Evolutionary conservation across 1,140 invertebrate genomes (phyloP).

Genomic region (Hycleus cichorii): DNA sequence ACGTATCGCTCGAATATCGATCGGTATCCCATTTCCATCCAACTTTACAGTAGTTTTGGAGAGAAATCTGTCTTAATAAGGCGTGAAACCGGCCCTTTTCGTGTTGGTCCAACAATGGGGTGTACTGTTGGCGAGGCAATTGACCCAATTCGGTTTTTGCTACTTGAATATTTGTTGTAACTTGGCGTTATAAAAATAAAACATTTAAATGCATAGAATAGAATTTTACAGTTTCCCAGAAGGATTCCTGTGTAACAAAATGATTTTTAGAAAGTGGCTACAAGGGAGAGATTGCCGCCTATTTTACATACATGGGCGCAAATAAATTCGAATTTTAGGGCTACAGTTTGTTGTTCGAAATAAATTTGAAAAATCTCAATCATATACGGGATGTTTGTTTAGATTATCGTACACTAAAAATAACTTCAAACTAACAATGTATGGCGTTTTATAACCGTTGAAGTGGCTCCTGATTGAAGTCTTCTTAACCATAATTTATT

Average conservation of each 20-base stretch:
- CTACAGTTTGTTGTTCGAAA: too few species aligned
- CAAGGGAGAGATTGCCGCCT: too few species aligned
- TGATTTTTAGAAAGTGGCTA: slow-evolving; percentile 27
- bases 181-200: slow-evolving; percentile 26
- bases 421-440: slow-evolving; percentile 3
- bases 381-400: not conserved
- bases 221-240: slow-evolving; percentile 39
- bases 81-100: slow-evolving; percentile 1
- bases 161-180: not conserved
- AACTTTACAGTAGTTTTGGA: too few species aligned
- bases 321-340: too few species aligned
- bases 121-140: not conserved
- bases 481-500: slow-evolving; percentile 5
- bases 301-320: too few species aligned
- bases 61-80: too few species aligned
- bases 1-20: too few species aligned
- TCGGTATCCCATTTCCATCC: too few species aligned
- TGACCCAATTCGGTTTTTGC: slow-evolving; percentile 5
- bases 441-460: not conserved
- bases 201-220: slow-evolving; percentile 41
- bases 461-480: slow-evolving; percentile 5
- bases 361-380: not conserved
- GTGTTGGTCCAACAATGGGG: not conserved
- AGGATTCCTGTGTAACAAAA: slow-evolving; percentile 30
- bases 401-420: not conserved